Base-by-base conservation (phyloP, 2,113 vertebrate species). In the Tenebrosternarchus preto region DNA sequence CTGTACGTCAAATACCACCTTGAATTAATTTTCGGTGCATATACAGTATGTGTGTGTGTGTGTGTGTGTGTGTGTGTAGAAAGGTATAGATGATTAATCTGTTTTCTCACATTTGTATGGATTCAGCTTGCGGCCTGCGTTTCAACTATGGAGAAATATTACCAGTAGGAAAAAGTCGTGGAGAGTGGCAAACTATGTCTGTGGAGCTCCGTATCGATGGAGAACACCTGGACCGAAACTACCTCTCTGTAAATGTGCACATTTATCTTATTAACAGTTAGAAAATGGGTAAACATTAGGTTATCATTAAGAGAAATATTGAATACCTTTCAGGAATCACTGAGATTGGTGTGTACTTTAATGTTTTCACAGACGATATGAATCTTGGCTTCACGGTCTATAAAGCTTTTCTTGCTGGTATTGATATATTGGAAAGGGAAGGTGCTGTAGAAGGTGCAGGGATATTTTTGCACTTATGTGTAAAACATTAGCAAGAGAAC, bases 91-190 rank as follows among this genome's bases (percentile, higher is more conserved):
- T 64, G 63, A 19, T 15, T 25, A 46, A 67, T 25, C 27, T 63
- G 25, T 1, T 29, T 8, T 56, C 67, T 27, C 4, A 70, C 17
- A 7, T 63, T 77, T 71, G 9, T 71, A 27, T 36, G 31, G 25
- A 1, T 79, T 11, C 79, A 94, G 93, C 29, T 16, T 93, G 93
- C 80, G 87, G 89, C 0, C 83, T 87, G 33, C 0, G 9, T 0
- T 36, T 93, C 50, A 0, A 0, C 0, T 11, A 92, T 1, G 19
- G 8, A 0, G 5, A n/a, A 7, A 0, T 92, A 22, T 63, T 0
- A 16, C 0, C 56, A 59, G 5, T 63, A 4, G 85, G 84, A 2
- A 46, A 59, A 4, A 61, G n/a, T n/a, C 67, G 87, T 0, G 92
- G 90, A 73, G 91, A 94, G 20, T 94, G 93, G 93, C 0, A 61